Evolutionary conservation across 2,888 invertebrate species (phyloP).

Genomic region (Carabus problematicus): DNA sequence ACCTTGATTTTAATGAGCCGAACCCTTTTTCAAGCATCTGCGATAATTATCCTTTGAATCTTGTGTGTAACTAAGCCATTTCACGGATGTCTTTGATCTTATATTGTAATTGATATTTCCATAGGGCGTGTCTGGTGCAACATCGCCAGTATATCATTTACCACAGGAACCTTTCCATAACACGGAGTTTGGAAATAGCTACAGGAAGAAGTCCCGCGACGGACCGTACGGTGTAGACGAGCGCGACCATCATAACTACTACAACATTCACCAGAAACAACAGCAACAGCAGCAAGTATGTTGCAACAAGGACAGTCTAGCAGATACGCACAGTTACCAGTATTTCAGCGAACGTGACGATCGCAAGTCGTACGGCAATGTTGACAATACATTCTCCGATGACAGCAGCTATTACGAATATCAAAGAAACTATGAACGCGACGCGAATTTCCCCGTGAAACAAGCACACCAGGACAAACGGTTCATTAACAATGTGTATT

Average conservation of each 20-base stretch:
- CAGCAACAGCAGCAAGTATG: slow-evolving; percentile 1
- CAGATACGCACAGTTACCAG: slow-evolving; percentile 39
- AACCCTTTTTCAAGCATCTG: not conserved
- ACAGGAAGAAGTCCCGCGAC: slow-evolving; percentile 24
- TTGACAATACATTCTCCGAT: slow-evolving; percentile 22
- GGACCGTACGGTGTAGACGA: slow-evolving; percentile 16
- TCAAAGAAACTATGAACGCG: slow-evolving; percentile 23
- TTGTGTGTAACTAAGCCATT: too few species aligned
- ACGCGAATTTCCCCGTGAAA: not conserved
- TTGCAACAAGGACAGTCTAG: slow-evolving; percentile 32
- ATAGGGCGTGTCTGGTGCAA: slow-evolving; percentile 36
- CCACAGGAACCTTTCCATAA: slow-evolving; percentile 37
- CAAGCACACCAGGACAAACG: slow-evolving; percentile 4
- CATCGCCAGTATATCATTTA: slow-evolving; percentile 37
- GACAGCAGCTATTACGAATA: slow-evolving; percentile 35
- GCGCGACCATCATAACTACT: slow-evolving; percentile 32
- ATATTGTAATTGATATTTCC: not conserved
- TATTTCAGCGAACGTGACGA: slow-evolving; percentile 34
- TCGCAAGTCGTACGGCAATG: slow-evolving; percentile 23
- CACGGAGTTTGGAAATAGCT: slow-evolving; percentile 28
- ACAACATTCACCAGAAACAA: slow-evolving; percentile 28
- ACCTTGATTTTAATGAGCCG: not conserved
- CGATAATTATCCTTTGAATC: too few species aligned
- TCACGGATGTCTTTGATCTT: too few species aligned
- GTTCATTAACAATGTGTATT: slow-evolving; percentile 1